Conservation (phyloP, 2,797 vertebrate species). For the Lagodon rhomboides region DNA sequence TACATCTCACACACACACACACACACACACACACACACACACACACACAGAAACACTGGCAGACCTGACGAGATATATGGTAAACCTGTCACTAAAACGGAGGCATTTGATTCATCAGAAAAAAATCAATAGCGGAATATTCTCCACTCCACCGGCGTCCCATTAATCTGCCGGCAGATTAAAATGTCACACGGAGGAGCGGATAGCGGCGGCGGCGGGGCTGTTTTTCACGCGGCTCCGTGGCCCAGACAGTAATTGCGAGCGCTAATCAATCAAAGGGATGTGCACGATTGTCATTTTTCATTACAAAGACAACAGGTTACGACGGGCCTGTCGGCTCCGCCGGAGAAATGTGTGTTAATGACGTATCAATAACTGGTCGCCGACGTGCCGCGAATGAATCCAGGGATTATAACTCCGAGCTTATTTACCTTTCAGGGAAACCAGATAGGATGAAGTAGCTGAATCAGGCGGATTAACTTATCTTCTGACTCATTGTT, state of each 20-base stretch:
- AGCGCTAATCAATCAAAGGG: conserved; percentile 81
- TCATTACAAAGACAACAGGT: conserved; percentile 83
- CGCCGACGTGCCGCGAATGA: neutral
- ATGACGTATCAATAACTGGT: conserved; percentile 77
- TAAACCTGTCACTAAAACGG: conserved; percentile 75
- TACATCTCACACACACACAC: conserved; percentile 27
- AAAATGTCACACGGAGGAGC: conserved; percentile 77
- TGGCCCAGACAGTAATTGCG: conserved; percentile 79
- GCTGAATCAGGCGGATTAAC: conserved; percentile 38
- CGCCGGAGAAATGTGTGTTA: conserved; percentile 72
- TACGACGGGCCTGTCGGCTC: conserved; percentile 64
- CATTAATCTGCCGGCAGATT: conserved; percentile 84
- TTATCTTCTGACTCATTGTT: conserved; percentile 31
- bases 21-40: conserved; percentile 38
- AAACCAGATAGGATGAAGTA: neutral
- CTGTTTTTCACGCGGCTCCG: conserved; percentile 75
- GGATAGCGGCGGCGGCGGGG: conserved; percentile 39
- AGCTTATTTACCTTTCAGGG: conserved; percentile 28
- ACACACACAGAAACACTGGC: conserved; percentile 36
- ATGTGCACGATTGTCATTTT: conserved; percentile 72
- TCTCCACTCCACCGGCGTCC: conserved; percentile 70
- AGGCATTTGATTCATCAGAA: conserved; percentile 80
- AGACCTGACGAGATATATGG: conserved; percentile 59
- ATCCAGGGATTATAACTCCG: neutral
- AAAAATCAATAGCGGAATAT: conserved; percentile 80